Conservation (phyloP, 1,140 invertebrate genomes). For the Paramacrobiotus metropolitanus region DNA sequence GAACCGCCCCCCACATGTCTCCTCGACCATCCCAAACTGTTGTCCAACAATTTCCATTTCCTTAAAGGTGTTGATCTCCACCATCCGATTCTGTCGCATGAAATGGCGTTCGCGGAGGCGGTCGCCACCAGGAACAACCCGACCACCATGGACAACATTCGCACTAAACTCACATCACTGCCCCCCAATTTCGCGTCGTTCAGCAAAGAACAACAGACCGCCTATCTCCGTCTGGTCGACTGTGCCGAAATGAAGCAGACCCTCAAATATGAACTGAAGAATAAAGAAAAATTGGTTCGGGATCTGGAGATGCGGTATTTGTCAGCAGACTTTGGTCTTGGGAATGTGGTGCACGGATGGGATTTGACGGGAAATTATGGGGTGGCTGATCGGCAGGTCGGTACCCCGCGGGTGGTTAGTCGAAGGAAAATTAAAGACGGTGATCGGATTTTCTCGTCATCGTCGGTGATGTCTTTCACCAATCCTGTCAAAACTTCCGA, state of each 20-base stretch:
- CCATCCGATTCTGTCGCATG: not conserved
- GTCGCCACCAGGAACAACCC: not conserved
- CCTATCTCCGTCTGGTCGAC: not conserved
- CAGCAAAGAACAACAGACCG: not conserved
- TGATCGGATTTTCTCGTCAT: constrained; percentile 2
- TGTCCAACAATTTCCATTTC: not conserved
- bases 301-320: not conserved
- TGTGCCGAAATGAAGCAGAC: not conserved
- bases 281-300: not conserved
- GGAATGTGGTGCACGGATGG: not conserved
- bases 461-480: not conserved
- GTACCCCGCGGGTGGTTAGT: not conserved
- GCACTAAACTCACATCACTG: not conserved
- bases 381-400: not conserved
- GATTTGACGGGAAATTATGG: not conserved
- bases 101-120: not conserved
- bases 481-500: not conserved
- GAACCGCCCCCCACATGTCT: not conserved
- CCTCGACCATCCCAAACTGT: constrained; percentile 1
- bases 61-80: not conserved
- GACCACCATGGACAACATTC: constrained; percentile 2
- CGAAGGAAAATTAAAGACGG: not conserved
- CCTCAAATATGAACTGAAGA: not conserved
- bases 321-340: not conserved
- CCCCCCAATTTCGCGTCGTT: not conserved